phyloP scores from a whole-genome alignment of 2,888 invertebrate species.

The Oasisia sp. region DNA sequence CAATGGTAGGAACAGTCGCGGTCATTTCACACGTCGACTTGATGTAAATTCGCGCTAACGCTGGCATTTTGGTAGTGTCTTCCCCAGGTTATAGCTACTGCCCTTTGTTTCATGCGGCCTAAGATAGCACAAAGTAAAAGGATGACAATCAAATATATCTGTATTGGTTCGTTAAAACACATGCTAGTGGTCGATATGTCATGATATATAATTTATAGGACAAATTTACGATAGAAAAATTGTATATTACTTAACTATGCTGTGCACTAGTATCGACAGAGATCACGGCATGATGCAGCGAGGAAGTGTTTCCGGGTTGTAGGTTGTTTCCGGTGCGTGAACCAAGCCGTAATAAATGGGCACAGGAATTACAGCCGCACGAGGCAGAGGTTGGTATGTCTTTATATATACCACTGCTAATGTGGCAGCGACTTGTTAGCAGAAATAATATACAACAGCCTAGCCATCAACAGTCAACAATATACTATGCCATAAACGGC shows the following conservation, averaged over 20 bases:
- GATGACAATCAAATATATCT: too few species aligned
- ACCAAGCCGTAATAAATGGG: constrained; percentile 55
- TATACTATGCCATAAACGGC: too few species aligned
- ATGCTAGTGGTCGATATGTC: not conserved
- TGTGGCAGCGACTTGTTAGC: too few species aligned
- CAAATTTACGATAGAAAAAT: not conserved
- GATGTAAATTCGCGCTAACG: not conserved
- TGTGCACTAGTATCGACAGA: not conserved
- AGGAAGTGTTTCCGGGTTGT: constrained; percentile 17
- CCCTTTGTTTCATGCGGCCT: too few species aligned
- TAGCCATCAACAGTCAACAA: too few species aligned
- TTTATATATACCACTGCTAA: too few species aligned
- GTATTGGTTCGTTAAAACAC: too few species aligned
- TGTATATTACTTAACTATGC: not conserved
- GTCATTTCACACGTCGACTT: not conserved
- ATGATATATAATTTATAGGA: not conserved
- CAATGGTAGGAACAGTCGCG: not conserved
- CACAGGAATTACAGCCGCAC: constrained; percentile 56
- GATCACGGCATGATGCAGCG: not conserved
- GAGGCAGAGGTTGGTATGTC: constrained; percentile 52
- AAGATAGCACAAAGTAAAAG: too few species aligned
- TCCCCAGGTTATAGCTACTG: not conserved
- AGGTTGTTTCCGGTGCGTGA: constrained; percentile 63
- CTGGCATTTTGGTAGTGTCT: not conserved
- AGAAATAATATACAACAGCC: too few species aligned